phyloP scores from a whole-genome alignment of 2,113 vertebrate genomes.

The Misgurnus anguillicaudatus region DNA sequence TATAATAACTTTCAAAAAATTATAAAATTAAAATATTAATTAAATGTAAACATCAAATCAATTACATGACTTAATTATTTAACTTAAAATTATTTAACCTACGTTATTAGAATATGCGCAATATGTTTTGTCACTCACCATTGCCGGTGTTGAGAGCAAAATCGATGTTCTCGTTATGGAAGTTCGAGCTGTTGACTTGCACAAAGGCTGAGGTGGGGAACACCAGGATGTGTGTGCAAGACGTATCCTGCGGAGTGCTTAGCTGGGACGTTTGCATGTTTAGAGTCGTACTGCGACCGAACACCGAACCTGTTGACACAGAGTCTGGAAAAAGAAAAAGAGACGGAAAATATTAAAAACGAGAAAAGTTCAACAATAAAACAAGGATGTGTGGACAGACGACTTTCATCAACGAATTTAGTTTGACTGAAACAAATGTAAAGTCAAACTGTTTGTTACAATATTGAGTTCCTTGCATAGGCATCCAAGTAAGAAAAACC shows the following conservation, averaged over 20 bases:
- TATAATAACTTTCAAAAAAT: too few species aligned
- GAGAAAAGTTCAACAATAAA: neutral
- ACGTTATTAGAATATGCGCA: too few species aligned
- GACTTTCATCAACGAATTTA: neutral
- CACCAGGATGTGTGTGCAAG: conserved; percentile 95
- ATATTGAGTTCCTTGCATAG: neutral
- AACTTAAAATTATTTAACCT: too few species aligned
- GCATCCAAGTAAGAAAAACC: neutral
- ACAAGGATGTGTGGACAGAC: neutral
- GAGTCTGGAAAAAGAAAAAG: conserved; percentile 67
- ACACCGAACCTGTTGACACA: conserved; percentile 93
- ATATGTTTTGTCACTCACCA: conserved; percentile 10
- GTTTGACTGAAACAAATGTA: neutral
- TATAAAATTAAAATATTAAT: too few species aligned
- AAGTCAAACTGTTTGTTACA: neutral
- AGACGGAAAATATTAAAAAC: conserved; percentile 49
- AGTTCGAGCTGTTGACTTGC: conserved; percentile 89
- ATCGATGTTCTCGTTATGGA: conserved; percentile 89
- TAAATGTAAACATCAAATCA: too few species aligned
- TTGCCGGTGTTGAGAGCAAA: conserved; percentile 94
- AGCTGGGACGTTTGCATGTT: conserved; percentile 97
- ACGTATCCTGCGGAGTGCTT: conserved; percentile 95
- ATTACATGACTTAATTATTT: too few species aligned
- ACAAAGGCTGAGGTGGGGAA: conserved; percentile 95
- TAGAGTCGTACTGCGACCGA: conserved; percentile 93